Conservation (phyloP, 2,797 vertebrate species). For the Pitangus sulphuratus region DNA sequence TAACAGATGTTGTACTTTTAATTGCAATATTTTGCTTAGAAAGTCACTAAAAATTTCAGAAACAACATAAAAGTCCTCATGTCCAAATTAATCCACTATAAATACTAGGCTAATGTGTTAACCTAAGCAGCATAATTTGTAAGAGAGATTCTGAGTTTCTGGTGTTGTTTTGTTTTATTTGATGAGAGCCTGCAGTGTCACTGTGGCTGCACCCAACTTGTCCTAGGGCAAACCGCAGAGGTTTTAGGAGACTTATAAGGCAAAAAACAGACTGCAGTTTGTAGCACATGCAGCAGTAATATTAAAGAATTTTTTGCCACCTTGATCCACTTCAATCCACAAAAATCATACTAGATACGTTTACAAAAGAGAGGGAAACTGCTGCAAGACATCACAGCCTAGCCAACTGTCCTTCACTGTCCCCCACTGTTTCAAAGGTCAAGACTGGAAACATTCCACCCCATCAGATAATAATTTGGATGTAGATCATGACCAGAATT, state of each 20-base stretch:
- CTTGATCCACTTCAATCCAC: background rate
- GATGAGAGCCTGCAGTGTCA: background rate
- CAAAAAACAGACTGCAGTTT: background rate
- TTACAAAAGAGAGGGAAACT: background rate
- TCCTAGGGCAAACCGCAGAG: background rate
- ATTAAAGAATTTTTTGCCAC: background rate
- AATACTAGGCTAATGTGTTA: background rate
- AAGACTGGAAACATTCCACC: background rate
- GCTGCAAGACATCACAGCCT: background rate
- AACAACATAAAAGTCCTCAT: background rate
- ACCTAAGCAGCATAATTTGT: background rate
- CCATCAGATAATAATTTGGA: background rate
- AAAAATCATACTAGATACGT: background rate
- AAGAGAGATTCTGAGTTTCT: background rate
- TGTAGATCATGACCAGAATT: background rate
- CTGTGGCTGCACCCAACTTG: background rate
- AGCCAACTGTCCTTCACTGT: background rate
- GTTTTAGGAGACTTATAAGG: background rate
- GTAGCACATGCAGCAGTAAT: background rate
- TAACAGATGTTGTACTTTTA: background rate
- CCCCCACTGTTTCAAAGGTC: background rate
- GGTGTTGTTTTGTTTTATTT: background rate
- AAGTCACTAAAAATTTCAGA: background rate
- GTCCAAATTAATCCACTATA: background rate
- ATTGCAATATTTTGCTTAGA: background rate